Base-by-base conservation (phyloP, 2,113 vertebrate species). In the Mungos mungo region DNA sequence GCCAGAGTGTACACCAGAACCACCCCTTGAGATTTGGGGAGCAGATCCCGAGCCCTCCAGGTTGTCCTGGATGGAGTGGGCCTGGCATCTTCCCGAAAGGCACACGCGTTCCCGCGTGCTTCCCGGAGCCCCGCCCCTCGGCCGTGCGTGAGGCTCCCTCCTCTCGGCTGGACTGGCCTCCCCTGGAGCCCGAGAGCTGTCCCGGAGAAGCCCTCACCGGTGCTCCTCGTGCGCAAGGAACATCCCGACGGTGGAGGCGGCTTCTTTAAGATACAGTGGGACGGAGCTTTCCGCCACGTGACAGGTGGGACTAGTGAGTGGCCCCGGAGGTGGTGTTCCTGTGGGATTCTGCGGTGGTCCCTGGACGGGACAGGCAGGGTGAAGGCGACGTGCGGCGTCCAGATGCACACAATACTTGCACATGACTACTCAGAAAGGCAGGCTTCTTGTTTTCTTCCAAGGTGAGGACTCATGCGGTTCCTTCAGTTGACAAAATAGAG, bases 401-500 rank as follows among this genome's bases (percentile, higher is more conserved):
- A 5, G 0, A 90, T 97, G 57, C 69, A 89, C 52, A 60, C 96
- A 92, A 89, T 72, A 77, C 41, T 47, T 66, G 41, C 18, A 29
- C 29, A 95, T 92, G 29, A 33, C 96, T 92, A 15, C 82, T 74
- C 92, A 88, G 47, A 93, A 82, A 68, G 83, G 79, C 71, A 65
- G 90, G 76, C 77, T 97, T 15, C 82, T 97, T 86, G 71, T 89
- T 93, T 88, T 95, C 47, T 88, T 97, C 96, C 90, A 96, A 97
- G 65, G 65, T 54, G 94, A 95, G 89, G 14, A 80, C 92, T 96
- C 90, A 11, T 31, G 77, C 93, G 93, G 68, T 97, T 97, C 97
- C 97, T 95, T 97, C 81, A 76, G 87, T 97, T 93, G 82, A 50
- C 93, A 45, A 97, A 92, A 38, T 76, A 7, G 68, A 16, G 5